Evolutionary conservation across 35 echinoderm and acorn worm genomes (phyloP), one percentile per base, ranked within the genome.

Genomic region (Lytechinus pictus): DNA sequence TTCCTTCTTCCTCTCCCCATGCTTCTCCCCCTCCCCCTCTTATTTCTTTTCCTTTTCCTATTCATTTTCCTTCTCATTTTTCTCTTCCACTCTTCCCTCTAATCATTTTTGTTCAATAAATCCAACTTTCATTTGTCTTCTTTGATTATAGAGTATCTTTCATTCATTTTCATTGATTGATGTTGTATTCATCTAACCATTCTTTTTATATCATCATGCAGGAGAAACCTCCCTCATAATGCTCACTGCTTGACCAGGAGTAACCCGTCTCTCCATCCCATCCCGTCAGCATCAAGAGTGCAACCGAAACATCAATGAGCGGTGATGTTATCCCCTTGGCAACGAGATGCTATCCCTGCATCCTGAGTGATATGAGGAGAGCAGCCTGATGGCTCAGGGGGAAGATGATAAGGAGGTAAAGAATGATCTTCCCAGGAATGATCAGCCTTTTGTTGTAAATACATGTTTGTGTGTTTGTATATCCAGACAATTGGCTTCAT

Each of bases 291-390:
- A 52, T 52, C 88, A 90, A 90, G 88, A 90, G 29, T 90, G 88
- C 88, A 90, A 90, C 33, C 1, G 88, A 54, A 54, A 16, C 88
- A 90, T 79, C 66, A 79, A 79, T 79, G 66, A 24, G 66, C 7
- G 19, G 5, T 79, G 66, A 79, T 90, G 88, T 90, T 29, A 54
- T 90, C 88, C 19, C 66, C 88, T 52, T 90, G 88, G 88, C 88
- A 90, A 90, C 28, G n/a, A 90, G 88, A 90, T 90, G 88, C 88
- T 54, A 90, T 54, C 88, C 52, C 28, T 44, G 28, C 88, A 90
- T 90, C 88, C 27, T 52, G 9, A 54, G 88, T 44, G 28, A 27
- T 54, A 79, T 90, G 11, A 90, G 88, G 88, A 90, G 88, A 33
- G 52, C 16, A 90, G 52, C 8, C 66, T 6, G 66, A 24, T 79